Conservation (phyloP, 2,888 invertebrate genomes). For the Pterostichus niger region DNA sequence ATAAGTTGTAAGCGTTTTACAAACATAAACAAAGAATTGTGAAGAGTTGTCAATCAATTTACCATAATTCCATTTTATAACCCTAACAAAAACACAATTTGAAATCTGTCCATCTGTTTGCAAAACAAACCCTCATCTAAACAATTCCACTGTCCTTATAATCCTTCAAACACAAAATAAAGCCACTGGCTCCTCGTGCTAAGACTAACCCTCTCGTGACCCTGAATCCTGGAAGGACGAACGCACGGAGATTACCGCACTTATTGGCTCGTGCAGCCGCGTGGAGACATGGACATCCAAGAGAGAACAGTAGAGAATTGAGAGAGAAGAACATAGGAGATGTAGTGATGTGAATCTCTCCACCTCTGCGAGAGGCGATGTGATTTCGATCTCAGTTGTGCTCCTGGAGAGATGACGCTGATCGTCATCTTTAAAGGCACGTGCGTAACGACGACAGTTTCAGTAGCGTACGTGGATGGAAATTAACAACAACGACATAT, state of each 20-base stretch:
- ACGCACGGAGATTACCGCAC: conserved; percentile 35
- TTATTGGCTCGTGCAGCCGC: conserved; percentile 32
- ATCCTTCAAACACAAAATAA: conserved; percentile 14
- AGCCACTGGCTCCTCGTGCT: neutral
- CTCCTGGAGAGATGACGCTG: neutral
- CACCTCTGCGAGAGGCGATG: too few species aligned
- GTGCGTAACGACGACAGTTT: neutral
- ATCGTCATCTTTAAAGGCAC: conserved; percentile 11
- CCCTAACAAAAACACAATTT: too few species aligned
- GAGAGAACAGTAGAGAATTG: neutral
- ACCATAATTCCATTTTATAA: too few species aligned
- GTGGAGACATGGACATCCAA: neutral
- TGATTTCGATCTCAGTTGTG: conserved; percentile 1
- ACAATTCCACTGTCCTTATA: conserved; percentile 20
- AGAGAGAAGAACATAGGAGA: conserved; percentile 9
- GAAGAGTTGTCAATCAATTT: too few species aligned
- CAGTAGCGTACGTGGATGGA: neutral
- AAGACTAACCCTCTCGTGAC: conserved; percentile 29
- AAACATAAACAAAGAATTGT: too few species aligned
- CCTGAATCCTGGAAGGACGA: conserved; percentile 52
- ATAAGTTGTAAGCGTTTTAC: too few species aligned
- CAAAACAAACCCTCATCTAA: neutral
- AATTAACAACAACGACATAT: neutral
- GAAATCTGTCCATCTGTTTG: neutral
- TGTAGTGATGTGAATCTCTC: too few species aligned